Evolutionary conservation across 2,113 vertebrate genomes (phyloP).

Genomic region (Ardeotis arabs): DNA sequence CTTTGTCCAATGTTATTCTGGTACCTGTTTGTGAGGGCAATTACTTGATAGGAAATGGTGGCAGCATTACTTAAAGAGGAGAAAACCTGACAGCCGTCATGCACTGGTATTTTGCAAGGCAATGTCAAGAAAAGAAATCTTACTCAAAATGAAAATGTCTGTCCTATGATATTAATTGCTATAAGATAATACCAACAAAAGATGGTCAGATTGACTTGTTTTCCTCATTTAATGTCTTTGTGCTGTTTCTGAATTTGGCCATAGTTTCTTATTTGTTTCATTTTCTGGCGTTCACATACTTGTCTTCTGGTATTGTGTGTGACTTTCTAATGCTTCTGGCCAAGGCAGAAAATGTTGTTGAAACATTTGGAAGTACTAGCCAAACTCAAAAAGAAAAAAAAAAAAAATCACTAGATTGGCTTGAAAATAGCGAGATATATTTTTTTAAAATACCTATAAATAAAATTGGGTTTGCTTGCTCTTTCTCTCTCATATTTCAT

Average conservation of each 20-base stretch:
- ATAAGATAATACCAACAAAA: not conserved
- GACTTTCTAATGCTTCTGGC: not conserved
- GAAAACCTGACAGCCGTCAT: not conserved
- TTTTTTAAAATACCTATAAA: not conserved
- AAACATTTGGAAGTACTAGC: not conserved
- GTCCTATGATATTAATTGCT: not conserved
- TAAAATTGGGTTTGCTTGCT: not conserved
- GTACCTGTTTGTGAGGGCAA: slow-evolving; percentile 56
- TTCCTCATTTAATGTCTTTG: not conserved
- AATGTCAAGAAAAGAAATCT: not conserved
- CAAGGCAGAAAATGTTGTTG: not conserved
- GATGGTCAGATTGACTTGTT: not conserved
- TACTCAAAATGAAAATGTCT: not conserved
- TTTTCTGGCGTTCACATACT: not conserved
- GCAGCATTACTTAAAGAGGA: not conserved
- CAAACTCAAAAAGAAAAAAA: not conserved
- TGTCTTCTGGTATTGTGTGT: not conserved
- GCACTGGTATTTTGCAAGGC: not conserved
- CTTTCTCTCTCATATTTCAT: not conserved
- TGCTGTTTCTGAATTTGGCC: not conserved
- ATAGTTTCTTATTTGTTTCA: not conserved
- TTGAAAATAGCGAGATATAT: not conserved
- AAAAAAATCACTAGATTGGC: not conserved
- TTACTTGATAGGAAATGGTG: slow-evolving; percentile 39
- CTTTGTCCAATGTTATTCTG: slow-evolving; percentile 16